Evolutionary conservation across 2,797 vertebrate species (phyloP), one percentile per base, ranked within the genome.

Genomic region (Pterois miles): DNA sequence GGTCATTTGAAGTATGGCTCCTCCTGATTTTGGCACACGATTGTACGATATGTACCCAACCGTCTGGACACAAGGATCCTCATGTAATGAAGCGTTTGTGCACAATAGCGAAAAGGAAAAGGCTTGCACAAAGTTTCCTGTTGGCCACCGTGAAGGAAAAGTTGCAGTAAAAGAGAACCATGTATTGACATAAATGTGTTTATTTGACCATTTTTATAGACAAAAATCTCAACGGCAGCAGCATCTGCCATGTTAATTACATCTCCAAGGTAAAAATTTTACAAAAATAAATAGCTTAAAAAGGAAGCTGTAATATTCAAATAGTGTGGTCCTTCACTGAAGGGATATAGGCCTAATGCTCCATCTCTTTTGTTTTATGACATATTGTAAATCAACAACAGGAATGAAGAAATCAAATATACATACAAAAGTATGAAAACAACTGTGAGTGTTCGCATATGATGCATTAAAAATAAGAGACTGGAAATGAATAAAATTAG

Each of bases 231-330:
- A 83, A 90, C 92, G 84, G 91, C 91, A 96, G 94, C 93, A 96
- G 92, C 91, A 93, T 84, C 85, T 91, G 89, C 92, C 93, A 94
- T 79, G 83, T 86, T 79, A 82, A 79, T 91, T 86, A 93, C 79
- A 93, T 78, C 60, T 86, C 81, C 72, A 90, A 87, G 72, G 89
- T 95, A 93, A 92, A 95, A 95, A 96, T 82, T 80, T 80, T 93
- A 91, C 91, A 96, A 96, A 96, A 95, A 96, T 96, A 97, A 96
- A 97, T 96, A 96, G 92, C 93, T 96, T 96, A 93, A 91, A 95
- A 93, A 94, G 93, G 93, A 95, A 96, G 96, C 95, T 95, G 87
- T 94, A 95, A 94, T 88, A 91, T 88, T 94, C 94, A 88, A 78
- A 92, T 90, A 94, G 88, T 92, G 92, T 94, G 84, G 89, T 96